Evolutionary conservation across 2,113 vertebrate genomes (phyloP).

Genomic region (Balaeniceps rex): DNA sequence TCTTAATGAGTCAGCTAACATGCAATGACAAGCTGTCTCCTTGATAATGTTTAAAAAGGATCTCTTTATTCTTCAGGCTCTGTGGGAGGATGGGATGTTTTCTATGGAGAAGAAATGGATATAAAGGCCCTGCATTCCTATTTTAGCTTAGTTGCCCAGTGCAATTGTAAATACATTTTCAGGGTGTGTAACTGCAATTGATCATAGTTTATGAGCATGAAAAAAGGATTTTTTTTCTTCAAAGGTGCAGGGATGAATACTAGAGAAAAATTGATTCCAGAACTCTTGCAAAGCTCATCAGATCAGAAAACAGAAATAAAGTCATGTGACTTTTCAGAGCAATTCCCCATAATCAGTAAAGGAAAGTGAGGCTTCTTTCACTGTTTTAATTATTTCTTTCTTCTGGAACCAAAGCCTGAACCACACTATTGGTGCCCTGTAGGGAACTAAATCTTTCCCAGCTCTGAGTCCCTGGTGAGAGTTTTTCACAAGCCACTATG

Average conservation of each 20-base stretch:
- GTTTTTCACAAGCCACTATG: not conserved
- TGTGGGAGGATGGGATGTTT: not conserved
- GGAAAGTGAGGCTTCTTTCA: not conserved
- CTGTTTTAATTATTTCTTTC: not conserved
- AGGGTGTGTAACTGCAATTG: not conserved
- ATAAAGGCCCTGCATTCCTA: not conserved
- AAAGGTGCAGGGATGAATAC: not conserved
- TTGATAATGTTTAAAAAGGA: not conserved
- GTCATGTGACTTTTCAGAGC: not conserved
- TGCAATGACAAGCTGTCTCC: constrained; percentile 35
- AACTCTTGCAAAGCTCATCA: not conserved
- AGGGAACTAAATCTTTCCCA: not conserved
- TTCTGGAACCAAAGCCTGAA: not conserved
- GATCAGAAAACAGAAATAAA: not conserved
- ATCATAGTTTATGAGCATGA: not conserved
- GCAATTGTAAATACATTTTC: not conserved
- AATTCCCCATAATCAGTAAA: not conserved
- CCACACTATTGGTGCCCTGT: not conserved
- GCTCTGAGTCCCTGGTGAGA: not conserved
- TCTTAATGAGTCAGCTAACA: constrained; percentile 47
- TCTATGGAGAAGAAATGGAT: not conserved
- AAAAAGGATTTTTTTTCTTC: not conserved
- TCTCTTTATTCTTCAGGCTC: constrained; percentile 14
- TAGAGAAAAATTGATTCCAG: not conserved
- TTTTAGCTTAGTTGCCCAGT: not conserved